Evolutionary conservation across 2,113 vertebrate species (phyloP).

Genomic region (Ranitomeya variabilis): DNA sequence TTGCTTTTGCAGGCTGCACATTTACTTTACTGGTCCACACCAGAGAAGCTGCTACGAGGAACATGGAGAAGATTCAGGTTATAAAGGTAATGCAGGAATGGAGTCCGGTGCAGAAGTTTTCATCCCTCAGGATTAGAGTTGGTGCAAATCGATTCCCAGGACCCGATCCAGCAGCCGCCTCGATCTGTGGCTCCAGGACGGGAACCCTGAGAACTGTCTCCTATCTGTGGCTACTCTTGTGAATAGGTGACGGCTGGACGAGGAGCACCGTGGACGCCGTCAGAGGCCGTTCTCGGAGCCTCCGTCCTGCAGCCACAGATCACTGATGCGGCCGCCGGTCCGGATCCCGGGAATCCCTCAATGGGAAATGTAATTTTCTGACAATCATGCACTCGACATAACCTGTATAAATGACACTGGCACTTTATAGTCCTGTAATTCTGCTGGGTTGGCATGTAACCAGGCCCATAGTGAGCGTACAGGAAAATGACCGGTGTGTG

Average conservation of each 20-base stretch:
- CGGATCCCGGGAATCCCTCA: too few species aligned
- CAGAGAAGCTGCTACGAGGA: slow-evolving; percentile 89
- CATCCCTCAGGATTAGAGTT: background rate
- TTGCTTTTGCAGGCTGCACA: slow-evolving; percentile 80
- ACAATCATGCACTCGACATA: background rate
- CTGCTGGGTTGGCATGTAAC: background rate
- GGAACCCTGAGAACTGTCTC: too few species aligned
- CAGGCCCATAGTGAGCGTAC: background rate
- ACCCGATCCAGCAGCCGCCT: too few species aligned
- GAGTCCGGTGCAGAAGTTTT: background rate
- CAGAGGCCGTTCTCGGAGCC: too few species aligned
- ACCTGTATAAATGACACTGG: background rate
- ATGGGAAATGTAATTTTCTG: too few species aligned
- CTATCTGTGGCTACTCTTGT: too few species aligned
- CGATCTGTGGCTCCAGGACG: too few species aligned
- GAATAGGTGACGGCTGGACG: too few species aligned
- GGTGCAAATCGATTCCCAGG: too few species aligned
- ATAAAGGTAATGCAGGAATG: slow-evolving; percentile 87
- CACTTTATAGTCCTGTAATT: background rate
- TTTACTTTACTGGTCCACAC: slow-evolving; percentile 98
- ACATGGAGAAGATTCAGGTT: slow-evolving; percentile 99
- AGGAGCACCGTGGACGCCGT: too few species aligned
- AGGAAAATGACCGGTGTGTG: background rate
- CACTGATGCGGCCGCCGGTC: too few species aligned
- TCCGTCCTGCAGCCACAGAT: too few species aligned